Base-by-base conservation (phyloP, 2,113 vertebrate species). In the Aleadryas rufinucha region DNA sequence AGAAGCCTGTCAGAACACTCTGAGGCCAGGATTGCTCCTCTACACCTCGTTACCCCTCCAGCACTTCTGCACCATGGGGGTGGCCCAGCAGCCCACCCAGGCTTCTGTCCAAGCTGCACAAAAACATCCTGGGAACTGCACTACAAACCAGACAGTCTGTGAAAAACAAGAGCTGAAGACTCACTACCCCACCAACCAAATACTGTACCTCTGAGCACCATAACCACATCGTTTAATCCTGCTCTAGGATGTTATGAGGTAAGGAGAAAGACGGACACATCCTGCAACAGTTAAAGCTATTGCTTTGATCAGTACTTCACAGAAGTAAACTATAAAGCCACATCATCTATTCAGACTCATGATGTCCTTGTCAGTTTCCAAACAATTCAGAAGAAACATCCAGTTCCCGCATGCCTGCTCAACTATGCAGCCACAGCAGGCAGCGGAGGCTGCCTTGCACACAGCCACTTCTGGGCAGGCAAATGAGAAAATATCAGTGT, bases 21-120 rank as follows among this genome's bases (percentile, higher is more conserved):
- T 20, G 20, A 44, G 52, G 20, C 22, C 60, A 81, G 16, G 23
- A 70, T 26, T 60, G 30, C 24, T 72, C 23, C 39, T 56, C 57
- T 22, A 30, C 12, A 35, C 37, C 13, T 27, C 0, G 0, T 5
- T 39, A 61, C 6, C 3, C 6, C 7, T 27, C 10, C 26, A 75
- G 50, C 16, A 63, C 7, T 50, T 63, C 37, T 63, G 37, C 16
- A 42, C 16, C n/a, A 6, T 31, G 13, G 10, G 11, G 10, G 27
- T 33, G 23, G 84, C 19, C 17, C 26, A 76, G 44, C 7, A 82
- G 57, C 37, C 33, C 68, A 76, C 5, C 8, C 13, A 3, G 6
- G 22, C 17, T 37, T 72, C 20, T 61, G 26, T 91, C 59, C 23
- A 45, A 75, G 30, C 13, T 39, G 28, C 54, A 74, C 19, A 75